These are phyloP conservation scores for Fissipunctia ypsillon DNA, from an alignment of 2,888 invertebrate genomes.

Conservation along the genomic window DNA sequence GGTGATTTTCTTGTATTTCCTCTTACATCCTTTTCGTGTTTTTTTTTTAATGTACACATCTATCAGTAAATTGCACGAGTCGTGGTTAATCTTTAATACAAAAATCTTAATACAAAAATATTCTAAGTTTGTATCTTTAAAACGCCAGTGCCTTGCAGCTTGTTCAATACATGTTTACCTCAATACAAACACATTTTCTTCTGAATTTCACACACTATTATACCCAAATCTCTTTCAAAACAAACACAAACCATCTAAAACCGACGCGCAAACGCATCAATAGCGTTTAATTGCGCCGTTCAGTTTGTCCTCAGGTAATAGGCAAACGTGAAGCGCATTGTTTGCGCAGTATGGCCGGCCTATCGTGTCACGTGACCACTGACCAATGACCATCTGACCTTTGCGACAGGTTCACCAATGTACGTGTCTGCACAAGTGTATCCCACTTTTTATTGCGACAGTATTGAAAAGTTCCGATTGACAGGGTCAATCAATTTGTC, in stretches of 20 bases:
- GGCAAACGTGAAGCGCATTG: conserved; percentile 50
- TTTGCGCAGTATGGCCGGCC: conserved; percentile 48
- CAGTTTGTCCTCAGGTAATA: conserved; percentile 50
- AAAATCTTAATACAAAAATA: too few relatives aligned
- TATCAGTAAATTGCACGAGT: too few relatives aligned
- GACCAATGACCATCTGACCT: conserved; percentile 53
- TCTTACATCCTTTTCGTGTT: too few relatives aligned
- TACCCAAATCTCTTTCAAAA: not conserved
- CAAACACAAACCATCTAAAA: conserved; percentile 13
- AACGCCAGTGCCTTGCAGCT: not conserved
- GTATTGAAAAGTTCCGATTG: not conserved
- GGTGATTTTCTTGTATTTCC: too few relatives aligned
- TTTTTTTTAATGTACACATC: too few relatives aligned
- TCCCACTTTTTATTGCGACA: conserved; percentile 39
- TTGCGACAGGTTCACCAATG: conserved; percentile 46
- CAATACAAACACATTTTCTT: not conserved
- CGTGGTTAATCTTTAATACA: too few relatives aligned
- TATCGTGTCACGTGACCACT: conserved; percentile 40
- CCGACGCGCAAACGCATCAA: conserved; percentile 28
- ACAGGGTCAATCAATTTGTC: too few relatives aligned
- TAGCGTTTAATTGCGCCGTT: conserved; percentile 40
- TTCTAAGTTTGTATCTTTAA: not conserved
- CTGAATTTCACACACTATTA: not conserved
- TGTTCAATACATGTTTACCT: not conserved
- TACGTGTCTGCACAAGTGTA: conserved; percentile 13